Evolutionary conservation across 2,113 vertebrate species (phyloP), one percentile per base, ranked within the genome.

Genomic region (Stercorarius parasiticus): DNA sequence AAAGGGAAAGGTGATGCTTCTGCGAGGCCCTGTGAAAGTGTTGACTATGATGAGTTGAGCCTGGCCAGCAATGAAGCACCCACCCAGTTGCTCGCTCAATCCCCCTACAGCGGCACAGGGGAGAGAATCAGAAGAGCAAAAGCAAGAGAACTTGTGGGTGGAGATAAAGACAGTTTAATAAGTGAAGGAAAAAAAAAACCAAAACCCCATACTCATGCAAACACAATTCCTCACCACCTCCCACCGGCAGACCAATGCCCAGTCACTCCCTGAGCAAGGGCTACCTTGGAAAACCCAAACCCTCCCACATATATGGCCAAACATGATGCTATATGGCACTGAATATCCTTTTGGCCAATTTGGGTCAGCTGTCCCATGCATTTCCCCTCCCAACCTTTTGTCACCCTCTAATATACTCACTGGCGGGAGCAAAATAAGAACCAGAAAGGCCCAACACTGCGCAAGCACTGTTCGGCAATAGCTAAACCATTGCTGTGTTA

Each of bases 91-190:
- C 56, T 80, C 2, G 0, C 23, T 45, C 36, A 15, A 29, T 74
- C 4, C 23, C 32, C 19, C 27, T n/a, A 82, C 34, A 77, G 25
- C 2, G 1, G 18, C 8, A 19, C 5, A 2, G 9, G 5, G 5
- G 36, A 64, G 18, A 38, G 22, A 62, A 56, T 50, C 36, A 40
- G 49, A 77, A 58, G 25, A 27, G 19, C 9, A 85, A 56, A 66
- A 80, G 32, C 69, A 64, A 74, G 67, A 56, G 45, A 76, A 64
- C 13, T 32, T 50, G 29, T 40, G 43, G 29, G 23, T 58, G 0
- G 0, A 47, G 20, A 47, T 12, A 50, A 76, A 45, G 50, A 20
- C 18, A 19, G 11, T 21, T 50, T 49, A 81, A 9, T 25, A 62
- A 66, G n/a, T 8, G 22, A 64, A 64, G 29, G 38, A 32, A 2